Evolutionary conservation across 2,113 vertebrate genomes (phyloP), one percentile per base, ranked within the genome.

Genomic region (Thalassoma bifasciatum): DNA sequence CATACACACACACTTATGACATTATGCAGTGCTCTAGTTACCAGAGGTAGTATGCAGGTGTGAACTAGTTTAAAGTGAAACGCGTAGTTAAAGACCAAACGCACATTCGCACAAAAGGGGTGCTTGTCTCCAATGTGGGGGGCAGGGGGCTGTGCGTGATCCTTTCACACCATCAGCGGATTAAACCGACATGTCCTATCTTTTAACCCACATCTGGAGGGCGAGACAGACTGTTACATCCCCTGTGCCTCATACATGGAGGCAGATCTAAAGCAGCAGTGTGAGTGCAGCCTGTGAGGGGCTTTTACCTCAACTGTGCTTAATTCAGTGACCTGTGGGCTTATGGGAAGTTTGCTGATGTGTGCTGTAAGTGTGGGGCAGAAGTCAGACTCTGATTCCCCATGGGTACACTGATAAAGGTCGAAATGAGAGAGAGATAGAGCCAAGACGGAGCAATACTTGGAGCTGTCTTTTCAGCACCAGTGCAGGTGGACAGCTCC

Each of bases 121-220:
- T 52, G 21, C 10, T 54, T 11, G 16, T 24, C 42, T 63, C 23
- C 40, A 13, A 56, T 65, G 77, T 61, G 64, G 71, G 65, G 46
- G 46, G 46, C 16, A 9, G 17, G 54, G 67, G 61, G 68, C 3
- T 67, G 72, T 51, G 80, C 66, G 21, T 53, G 67, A 72, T 65
- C 17, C 23, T 34, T 42, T 49, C 57, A 60, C 70, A 57, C 24
- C 58, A 74, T 69, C 75, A 66, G 57, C 3, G 81, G 87, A 89
- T 88, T 88, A 88, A 72, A 76, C 7, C 81, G 71, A 44, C 44
- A 76, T 54, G 62, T 75, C 66, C 44, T 72, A 72, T 79, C 42
- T 66, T 86, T 80, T 80, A 72, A 82, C 77, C 84, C 62, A 86
- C 84, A 87, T 91, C 87, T 90, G 82, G 73, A 59, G 26, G 40